A percentile compares a stretch with the other conserved stretches of the same genome.
Conservation (phyloP, 1,140 invertebrate species). For the Drosophila prosaltans region DNA sequence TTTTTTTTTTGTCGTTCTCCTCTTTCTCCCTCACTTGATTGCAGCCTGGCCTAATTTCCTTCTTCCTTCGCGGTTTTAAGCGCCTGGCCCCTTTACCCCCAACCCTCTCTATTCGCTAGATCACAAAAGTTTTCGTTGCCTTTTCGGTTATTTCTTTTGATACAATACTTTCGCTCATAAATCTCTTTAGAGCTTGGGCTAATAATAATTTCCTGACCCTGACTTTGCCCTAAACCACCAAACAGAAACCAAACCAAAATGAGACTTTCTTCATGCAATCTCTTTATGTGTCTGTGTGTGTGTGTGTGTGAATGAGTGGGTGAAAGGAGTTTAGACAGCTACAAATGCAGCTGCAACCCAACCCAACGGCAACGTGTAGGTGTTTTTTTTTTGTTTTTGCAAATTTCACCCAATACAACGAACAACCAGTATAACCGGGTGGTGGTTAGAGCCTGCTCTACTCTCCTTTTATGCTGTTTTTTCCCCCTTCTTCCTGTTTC, state of each 20-base stretch:
- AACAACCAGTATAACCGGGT: constrained; percentile 16
- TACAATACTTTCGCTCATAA: constrained; percentile 22
- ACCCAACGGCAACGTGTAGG: constrained; percentile 11
- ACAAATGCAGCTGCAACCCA: constrained; percentile 12
- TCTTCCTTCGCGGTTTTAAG: constrained; percentile 1
- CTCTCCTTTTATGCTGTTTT: not conserved
- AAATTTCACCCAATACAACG: constrained; percentile 15
- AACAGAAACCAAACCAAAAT: constrained; percentile 8
- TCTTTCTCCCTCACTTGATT: not conserved
- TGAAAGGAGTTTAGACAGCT: constrained; percentile 23
- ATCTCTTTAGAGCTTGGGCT: not conserved
- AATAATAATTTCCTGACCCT: constrained; percentile 19
- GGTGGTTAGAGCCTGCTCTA: constrained; percentile 12
- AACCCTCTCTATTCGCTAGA: not conserved
- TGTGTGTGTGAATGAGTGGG: constrained; percentile 15
- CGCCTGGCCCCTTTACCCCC: not conserved
- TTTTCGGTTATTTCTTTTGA: not conserved
- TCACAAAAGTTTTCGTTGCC: constrained; percentile 8
- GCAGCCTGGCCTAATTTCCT: constrained; percentile 2
- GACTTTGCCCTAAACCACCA: constrained; percentile 16
- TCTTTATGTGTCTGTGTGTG: not conserved
- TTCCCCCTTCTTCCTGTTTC: too few species aligned
- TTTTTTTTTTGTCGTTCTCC: not conserved
- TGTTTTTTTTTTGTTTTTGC: constrained; percentile 8
- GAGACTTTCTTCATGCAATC: constrained; percentile 12